Evolutionary conservation across 2,797 vertebrate genomes (phyloP).

Genomic region (Poliocrania exsul): DNA sequence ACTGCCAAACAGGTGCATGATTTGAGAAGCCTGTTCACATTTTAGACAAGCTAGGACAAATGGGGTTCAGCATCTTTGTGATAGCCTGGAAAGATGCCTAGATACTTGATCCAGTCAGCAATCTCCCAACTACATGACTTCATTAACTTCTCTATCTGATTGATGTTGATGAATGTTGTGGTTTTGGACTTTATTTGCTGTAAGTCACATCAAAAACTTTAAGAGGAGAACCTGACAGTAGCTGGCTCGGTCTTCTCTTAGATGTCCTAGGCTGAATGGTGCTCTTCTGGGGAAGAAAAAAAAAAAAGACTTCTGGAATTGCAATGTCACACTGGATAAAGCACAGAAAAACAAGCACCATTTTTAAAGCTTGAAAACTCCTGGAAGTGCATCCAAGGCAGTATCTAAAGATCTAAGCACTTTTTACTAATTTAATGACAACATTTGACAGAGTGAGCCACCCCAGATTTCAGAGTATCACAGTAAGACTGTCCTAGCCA

Average conservation of each 20-base stretch:
- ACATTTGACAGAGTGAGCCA: not conserved
- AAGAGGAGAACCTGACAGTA: not conserved
- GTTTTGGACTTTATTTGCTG: not conserved
- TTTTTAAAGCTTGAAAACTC: not conserved
- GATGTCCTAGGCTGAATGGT: not conserved
- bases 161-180: not conserved
- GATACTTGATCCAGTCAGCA: not conserved
- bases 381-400: not conserved
- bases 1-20: not conserved
- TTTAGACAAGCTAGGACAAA: not conserved
- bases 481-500: not conserved
- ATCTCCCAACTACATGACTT: not conserved
- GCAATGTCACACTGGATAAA: not conserved
- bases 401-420: not conserved
- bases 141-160: not conserved
- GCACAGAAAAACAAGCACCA: not conserved
- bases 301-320: not conserved
- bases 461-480: not conserved
- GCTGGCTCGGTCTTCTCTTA: not conserved
- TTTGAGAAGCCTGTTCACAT: not conserved
- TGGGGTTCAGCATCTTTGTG: rapidly evolving
- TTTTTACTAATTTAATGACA: not conserved
- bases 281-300: not conserved
- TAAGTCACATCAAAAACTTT: not conserved
- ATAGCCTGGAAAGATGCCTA: not conserved